Percentiles rank a stretch among this genome's conserved stretches.
These are phyloP conservation scores for Antrozous pallidus DNA, from an alignment of 2,797 vertebrate genomes.

Conservation along the genomic window DNA sequence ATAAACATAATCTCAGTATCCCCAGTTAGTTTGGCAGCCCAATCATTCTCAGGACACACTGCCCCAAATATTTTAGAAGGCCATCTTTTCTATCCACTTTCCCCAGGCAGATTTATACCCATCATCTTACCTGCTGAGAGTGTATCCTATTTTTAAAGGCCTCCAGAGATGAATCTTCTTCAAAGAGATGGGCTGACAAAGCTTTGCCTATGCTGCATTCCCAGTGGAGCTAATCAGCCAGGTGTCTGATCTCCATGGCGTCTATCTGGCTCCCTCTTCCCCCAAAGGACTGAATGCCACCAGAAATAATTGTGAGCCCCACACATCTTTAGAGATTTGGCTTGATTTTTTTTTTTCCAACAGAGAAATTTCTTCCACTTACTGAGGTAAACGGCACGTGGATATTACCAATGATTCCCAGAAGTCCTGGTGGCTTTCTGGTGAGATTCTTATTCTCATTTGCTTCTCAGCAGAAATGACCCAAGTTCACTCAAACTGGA, in stretches of 20 bases:
- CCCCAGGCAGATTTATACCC: not conserved
- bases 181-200: constrained; percentile 58
- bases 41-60: not conserved
- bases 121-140: constrained; percentile 19
- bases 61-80: not conserved
- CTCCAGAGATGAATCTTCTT: constrained; percentile 59
- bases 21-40: not conserved
- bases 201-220: constrained; percentile 30
- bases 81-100: not conserved
- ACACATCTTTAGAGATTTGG: constrained; percentile 24
- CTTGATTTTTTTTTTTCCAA: constrained; percentile 40
- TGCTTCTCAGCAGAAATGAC: not conserved
- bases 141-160: constrained; percentile 69
- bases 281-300: not conserved
- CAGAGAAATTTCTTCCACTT: constrained; percentile 34
- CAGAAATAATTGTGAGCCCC: constrained; percentile 52
- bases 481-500: not conserved
- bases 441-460: not conserved
- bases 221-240: constrained; percentile 69
- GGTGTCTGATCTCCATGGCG: constrained; percentile 49
- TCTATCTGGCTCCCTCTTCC: constrained; percentile 41
- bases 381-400: not conserved
- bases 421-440: not conserved
- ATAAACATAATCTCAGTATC: not conserved
- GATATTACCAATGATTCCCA: not conserved